Evolutionary conservation across 2,113 vertebrate species (phyloP).

Genomic region (Catharus bicknelli): DNA sequence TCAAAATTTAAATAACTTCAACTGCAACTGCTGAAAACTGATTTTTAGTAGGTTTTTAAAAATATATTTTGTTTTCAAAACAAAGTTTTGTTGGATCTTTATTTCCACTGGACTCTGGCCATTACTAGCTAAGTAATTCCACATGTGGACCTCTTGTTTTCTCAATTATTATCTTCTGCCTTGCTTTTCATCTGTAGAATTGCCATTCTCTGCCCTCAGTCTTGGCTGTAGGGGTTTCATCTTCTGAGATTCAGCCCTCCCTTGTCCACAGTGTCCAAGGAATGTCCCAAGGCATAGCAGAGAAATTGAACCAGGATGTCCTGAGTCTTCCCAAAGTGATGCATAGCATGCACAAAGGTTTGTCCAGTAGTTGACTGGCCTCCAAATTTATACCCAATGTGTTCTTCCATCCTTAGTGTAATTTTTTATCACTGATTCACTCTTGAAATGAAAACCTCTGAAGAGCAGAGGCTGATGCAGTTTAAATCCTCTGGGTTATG

Average conservation of each 20-base stretch:
- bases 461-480: constrained; percentile 38
- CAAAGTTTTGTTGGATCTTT: background rate
- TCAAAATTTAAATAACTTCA: background rate
- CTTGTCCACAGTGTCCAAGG: background rate
- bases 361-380: background rate
- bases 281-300: background rate
- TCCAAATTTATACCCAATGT: background rate
- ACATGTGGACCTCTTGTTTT: background rate
- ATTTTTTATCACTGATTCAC: constrained; percentile 76
- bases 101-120: constrained; percentile 1
- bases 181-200: background rate
- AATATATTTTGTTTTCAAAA: constrained; percentile 9
- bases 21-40: background rate
- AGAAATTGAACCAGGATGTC: background rate
- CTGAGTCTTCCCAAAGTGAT: background rate
- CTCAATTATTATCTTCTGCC: background rate
- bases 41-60: background rate
- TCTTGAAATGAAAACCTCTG: constrained; percentile 74
- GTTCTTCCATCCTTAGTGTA: background rate
- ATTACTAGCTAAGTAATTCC: background rate
- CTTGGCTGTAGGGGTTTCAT: background rate
- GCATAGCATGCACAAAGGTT: background rate
- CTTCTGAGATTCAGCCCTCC: background rate
- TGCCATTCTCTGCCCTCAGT: background rate
- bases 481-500: constrained; percentile 49